phyloP scores from a whole-genome alignment of 2,888 invertebrate genomes.

The Thymelicus lineola region DNA sequence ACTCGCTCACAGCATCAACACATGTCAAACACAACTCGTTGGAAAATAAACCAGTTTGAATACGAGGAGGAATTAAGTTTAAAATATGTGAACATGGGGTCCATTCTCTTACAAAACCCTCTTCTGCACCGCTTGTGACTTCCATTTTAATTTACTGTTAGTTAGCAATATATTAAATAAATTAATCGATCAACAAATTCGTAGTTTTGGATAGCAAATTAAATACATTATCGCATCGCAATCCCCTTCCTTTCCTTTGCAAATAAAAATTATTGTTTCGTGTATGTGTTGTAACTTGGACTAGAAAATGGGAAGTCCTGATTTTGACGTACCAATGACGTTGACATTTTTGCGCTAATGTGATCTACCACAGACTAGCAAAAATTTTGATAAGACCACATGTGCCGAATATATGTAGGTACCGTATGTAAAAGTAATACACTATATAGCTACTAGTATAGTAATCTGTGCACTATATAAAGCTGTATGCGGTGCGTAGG shows the following conservation, averaged over 20 bases:
- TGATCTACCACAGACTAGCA: too few relatives aligned
- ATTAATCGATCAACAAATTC: not conserved
- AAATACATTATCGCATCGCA: not conserved
- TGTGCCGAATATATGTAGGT: too few relatives aligned
- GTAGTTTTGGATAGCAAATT: not conserved
- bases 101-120: constrained; percentile 90
- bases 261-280: too few relatives aligned
- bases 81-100: constrained; percentile 90
- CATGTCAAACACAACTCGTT: constrained; percentile 92
- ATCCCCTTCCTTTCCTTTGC: not conserved
- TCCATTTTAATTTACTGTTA: constrained; percentile 59
- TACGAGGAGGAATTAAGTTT: constrained; percentile 90
- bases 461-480: too few relatives aligned
- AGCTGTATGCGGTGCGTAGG: too few relatives aligned
- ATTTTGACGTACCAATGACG: too few relatives aligned
- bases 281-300: too few relatives aligned
- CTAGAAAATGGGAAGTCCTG: too few relatives aligned
- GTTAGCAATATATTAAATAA: constrained; percentile 4
- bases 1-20: constrained; percentile 92
- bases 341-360: too few relatives aligned
- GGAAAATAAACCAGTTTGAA: constrained; percentile 90
- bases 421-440: too few relatives aligned
- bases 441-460: too few relatives aligned
- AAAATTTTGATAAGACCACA: too few relatives aligned
- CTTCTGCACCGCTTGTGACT: constrained; percentile 74